Evolutionary conservation across 2,888 invertebrate species (phyloP), one percentile per base, ranked within the genome.

Genomic region (Eremobia ochroleuca): DNA sequence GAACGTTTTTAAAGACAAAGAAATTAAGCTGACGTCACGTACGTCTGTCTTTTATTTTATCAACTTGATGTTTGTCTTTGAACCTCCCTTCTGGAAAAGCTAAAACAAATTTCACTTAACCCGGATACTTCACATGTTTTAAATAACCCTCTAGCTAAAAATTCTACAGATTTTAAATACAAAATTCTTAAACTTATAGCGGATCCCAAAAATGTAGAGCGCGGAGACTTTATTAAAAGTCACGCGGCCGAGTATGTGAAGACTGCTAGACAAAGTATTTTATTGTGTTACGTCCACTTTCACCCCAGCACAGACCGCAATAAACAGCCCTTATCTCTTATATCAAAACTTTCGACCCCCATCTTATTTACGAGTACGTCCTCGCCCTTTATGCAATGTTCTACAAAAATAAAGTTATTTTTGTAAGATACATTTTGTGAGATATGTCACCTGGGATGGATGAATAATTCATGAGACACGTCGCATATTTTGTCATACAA

Each of bases 281-380:
- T 92, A 93, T 93, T 85, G 86, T 90, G 90, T 89, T 85, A 82
- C 87, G 88, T 88, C 87, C 88, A 85, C 88, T 85, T 88, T 83
- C 82, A 87, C 87, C 89, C 88, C 79, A 83, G 78, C 72, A 61
- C 6, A 85, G 86, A 87, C 92, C 91, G 91, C 91, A 91, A 92
- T 94, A 94, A 94, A 93, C 91, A 91, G 87, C 83, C 89, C 85
- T 91, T 92, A 92, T 90, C 90, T 88, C 85, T 85, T 91, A 90
- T 90, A 93, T 93, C 91, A 89, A 91, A 91, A 90, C 89, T 90
- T 90, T 91, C 88, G 90, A 87, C 84, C 86, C 40, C 74, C 73
- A 67, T 90, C 86, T 90, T 90, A 88, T 89, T 89, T 89, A 89
- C n/a, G n/a, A n/a, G n/a, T n/a, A n/a, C 86, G 71, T 67, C 58